A percentile compares a stretch with the other conserved stretches of the same genome.
Evolutionary conservation across 2,113 vertebrate species (phyloP).

Genomic region (Gopherus flavomarginatus): DNA sequence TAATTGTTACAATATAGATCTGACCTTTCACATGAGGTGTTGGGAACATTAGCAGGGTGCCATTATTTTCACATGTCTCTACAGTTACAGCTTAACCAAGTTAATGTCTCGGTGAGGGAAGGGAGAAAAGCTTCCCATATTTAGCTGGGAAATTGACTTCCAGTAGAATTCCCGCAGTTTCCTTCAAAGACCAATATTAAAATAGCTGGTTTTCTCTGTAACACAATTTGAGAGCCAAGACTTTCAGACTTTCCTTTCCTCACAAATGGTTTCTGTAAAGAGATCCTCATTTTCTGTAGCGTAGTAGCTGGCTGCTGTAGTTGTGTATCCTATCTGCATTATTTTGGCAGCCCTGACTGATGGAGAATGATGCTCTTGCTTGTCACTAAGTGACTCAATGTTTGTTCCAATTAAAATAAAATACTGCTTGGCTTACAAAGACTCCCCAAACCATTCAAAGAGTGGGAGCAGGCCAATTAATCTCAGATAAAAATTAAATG

Average conservation of each 20-base stretch:
- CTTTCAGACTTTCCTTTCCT: background rate
- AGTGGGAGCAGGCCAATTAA: background rate
- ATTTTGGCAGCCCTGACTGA: background rate
- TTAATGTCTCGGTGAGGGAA: background rate
- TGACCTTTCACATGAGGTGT: background rate
- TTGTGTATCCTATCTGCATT: background rate
- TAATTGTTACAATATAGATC: conserved; percentile 19
- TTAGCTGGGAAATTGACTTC: background rate
- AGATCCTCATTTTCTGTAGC: background rate
- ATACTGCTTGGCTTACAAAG: background rate
- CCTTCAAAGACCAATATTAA: background rate
- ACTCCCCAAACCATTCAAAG: background rate
- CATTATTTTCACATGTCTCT: background rate
- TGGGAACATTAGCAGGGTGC: fast-evolving
- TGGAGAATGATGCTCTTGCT: background rate
- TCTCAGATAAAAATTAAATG: background rate
- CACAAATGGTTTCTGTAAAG: background rate
- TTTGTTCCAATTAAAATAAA: conserved; percentile 8
- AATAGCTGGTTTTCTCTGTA: background rate
- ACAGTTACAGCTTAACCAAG: fast-evolving
- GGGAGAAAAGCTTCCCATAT: background rate
- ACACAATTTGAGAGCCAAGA: background rate
- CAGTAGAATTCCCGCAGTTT: background rate
- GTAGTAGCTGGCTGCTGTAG: background rate
- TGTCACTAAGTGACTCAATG: background rate